phyloP scores from a whole-genome alignment of 2,113 vertebrate species.

The Thermophis baileyi region DNA sequence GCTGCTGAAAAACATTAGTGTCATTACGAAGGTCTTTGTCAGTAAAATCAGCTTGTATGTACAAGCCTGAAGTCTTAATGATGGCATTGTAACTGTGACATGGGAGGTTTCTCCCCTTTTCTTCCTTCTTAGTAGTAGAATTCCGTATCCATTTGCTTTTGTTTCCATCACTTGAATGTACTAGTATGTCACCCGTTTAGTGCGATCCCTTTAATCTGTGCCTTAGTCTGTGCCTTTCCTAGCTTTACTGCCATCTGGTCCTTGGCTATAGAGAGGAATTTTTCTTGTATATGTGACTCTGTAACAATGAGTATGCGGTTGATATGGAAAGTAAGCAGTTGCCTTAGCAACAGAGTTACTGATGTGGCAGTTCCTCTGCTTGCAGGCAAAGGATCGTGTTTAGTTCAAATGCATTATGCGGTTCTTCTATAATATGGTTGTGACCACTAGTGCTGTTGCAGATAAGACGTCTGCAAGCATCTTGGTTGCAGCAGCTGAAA shows the following conservation, averaged over 20 bases:
- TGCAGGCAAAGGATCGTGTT: constrained; percentile 65
- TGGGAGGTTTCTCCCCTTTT: constrained; percentile 36
- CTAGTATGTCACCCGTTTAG: constrained; percentile 57
- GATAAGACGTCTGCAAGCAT: constrained; percentile 32
- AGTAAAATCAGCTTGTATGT: constrained; percentile 47
- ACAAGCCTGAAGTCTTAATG: constrained; percentile 40
- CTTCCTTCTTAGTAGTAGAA: constrained; percentile 44
- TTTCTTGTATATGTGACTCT: constrained; percentile 93
- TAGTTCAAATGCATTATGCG: constrained; percentile 56
- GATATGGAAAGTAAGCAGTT: constrained; percentile 96
- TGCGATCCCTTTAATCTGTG: constrained; percentile 65
- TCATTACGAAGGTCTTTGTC: constrained; percentile 37
- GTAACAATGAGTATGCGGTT: constrained; percentile 91
- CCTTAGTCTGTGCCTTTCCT: constrained; percentile 73
- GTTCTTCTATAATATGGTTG: constrained; percentile 55
- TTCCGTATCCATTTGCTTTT: constrained; percentile 48
- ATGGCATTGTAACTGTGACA: background rate
- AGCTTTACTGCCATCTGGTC: constrained; percentile 86
- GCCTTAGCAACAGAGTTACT: constrained; percentile 91
- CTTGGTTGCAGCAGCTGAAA: constrained; percentile 17
- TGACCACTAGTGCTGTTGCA: constrained; percentile 32
- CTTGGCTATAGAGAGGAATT: constrained; percentile 85
- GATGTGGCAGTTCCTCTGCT: constrained; percentile 80
- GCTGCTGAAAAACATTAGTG: constrained; percentile 38
- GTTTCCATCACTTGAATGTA: constrained; percentile 51